Percentiles rank a stretch among this genome's conserved stretches.
phyloP scores from a whole-genome alignment of 2,888 invertebrate genomes.

The Omphaloscelis lunosa region DNA sequence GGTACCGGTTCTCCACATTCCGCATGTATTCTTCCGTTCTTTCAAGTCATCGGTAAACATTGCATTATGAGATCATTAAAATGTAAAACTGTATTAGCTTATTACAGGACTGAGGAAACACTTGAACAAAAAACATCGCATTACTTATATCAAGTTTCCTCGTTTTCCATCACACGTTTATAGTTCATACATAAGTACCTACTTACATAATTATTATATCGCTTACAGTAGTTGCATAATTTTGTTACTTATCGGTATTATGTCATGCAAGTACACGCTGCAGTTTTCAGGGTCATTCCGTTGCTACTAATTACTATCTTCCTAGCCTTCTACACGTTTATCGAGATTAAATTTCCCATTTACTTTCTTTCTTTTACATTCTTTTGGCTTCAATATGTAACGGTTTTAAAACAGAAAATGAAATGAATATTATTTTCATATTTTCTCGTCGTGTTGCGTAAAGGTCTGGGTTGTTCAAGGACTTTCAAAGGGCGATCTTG shows the following conservation, averaged over 20 bases:
- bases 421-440: background rate
- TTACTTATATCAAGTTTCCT: conserved; percentile 42
- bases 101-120: background rate
- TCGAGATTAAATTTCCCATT: background rate
- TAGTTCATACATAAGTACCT: conserved; percentile 13
- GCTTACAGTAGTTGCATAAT: conserved; percentile 19
- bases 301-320: background rate
- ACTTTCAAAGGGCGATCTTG: conserved; percentile 6
- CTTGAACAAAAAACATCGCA: conserved; percentile 4
- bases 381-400: conserved; percentile 22
- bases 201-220: background rate
- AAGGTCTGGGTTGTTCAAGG: conserved; percentile 12
- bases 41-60: background rate
- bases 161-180: conserved; percentile 26
- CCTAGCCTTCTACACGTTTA: background rate
- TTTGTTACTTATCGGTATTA: conserved; percentile 41
- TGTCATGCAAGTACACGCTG: conserved; percentile 32
- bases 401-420: background rate
- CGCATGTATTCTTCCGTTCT: background rate
- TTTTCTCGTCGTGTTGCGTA: conserved; percentile 11
- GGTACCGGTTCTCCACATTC: background rate
- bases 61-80: background rate
- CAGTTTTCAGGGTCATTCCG: conserved; percentile 51
- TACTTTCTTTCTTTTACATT: background rate
- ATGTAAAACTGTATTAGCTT: background rate